Evolutionary conservation across 1,140 invertebrate species (phyloP), one percentile per base, ranked within the genome.

Genomic region (Reticulitermes speratus): DNA sequence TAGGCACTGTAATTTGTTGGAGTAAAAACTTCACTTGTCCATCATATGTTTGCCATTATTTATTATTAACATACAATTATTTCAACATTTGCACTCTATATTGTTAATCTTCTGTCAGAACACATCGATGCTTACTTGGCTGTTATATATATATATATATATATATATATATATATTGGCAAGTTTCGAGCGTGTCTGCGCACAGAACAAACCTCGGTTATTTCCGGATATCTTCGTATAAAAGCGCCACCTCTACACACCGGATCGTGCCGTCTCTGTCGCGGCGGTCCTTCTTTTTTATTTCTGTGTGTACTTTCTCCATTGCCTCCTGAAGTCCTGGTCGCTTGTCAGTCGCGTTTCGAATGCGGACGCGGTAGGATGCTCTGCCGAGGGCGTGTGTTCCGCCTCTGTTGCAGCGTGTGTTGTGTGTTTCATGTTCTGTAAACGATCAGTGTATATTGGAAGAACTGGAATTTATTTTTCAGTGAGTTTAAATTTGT

Each of bases 141-240:
- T 21, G 52, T 21, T 55, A 2, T 55, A 11, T 21, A 21, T 55
- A 14, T 55, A 1, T 19, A 21, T 55, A 12, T 48, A 48, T 48
- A 16, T 48, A 16, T 9, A 48, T 16, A 16, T 48, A 0, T 48
- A 16, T 7, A 48, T 11, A 48, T 48, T 2, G 16, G 2, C 14
- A 9, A 48, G 45, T 16, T 16, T 9, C 45, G 45, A 9, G 45
- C 45, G 45, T 48, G 45, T 48, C 1, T 48, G 45, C 14, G 45
- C 9, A 1, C 9, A 16, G 14, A 48, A 48, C 45, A 65, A 2
- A 14, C 65, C n/a, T 75, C 65, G 65, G 65, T 30, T 25, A 30
- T 75, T 75, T 75, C 65, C 65, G 65, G 65, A 30, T 75, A 75
- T 30, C 65, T 75, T 75, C 65, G 65, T 75, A 30, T n/a, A 30